Evolutionary conservation across 2,797 vertebrate species (phyloP).

Genomic region (Melanotaenia maccullochi): DNA sequence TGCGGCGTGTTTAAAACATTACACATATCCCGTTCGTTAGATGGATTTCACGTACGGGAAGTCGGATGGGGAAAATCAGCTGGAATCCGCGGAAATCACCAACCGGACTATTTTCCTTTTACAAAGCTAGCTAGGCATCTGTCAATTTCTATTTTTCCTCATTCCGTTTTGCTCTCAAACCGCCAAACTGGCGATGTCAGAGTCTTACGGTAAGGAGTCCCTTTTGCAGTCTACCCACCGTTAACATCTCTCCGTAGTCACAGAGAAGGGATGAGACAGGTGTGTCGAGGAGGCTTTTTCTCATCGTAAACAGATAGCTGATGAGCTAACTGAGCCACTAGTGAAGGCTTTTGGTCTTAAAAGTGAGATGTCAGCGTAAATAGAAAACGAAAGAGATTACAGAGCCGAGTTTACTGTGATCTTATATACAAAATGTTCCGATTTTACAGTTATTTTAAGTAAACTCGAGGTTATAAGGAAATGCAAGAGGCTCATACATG

Average conservation of each 20-base stretch:
- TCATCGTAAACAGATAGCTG: constrained; percentile 68
- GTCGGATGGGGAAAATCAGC: constrained; percentile 67
- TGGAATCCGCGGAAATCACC: constrained; percentile 75
- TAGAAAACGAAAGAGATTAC: neutral
- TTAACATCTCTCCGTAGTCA: constrained; percentile 1
- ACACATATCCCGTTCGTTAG: neutral
- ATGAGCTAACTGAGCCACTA: constrained; percentile 58
- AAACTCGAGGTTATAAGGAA: neutral
- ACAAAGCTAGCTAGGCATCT: constrained; percentile 62
- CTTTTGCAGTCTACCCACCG: neutral
- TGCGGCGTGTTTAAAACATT: neutral
- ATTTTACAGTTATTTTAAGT: neutral
- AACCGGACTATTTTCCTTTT: constrained; percentile 70
- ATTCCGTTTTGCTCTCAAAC: constrained; percentile 24
- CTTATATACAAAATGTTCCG: neutral
- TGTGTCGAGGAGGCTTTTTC: constrained; percentile 49
- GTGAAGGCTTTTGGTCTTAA: constrained; percentile 45
- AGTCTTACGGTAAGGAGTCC: constrained; percentile 84
- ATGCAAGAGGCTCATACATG: constrained; percentile 15
- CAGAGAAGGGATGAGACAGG: constrained; percentile 52
- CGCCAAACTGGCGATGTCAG: constrained; percentile 81
- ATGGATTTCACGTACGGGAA: constrained; percentile 64
- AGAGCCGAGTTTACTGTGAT: neutral
- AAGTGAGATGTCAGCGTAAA: constrained; percentile 39
- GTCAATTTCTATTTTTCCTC: constrained; percentile 26